Base-by-base conservation (phyloP, 37 sponge, comb jelly and placozoan genomes). In the Haliclona indistincta region DNA sequence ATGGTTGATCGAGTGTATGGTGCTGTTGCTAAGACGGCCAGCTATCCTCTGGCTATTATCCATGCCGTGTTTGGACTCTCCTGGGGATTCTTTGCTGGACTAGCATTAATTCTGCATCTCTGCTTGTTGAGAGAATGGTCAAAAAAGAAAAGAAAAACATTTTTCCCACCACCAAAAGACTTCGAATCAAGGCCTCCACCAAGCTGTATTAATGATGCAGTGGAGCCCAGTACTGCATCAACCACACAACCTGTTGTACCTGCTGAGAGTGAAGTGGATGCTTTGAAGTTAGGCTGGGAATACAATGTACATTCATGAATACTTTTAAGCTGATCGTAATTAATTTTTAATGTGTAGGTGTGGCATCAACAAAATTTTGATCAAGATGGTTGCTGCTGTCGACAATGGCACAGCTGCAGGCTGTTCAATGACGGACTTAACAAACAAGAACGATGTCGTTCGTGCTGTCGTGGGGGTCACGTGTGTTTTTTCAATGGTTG, bases 401-500 rank as follows among this genome's bases (percentile, higher is more conserved):
- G 17, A 17, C 17, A 49, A 19, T 17, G 15, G 17, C 52, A 49
- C 52, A 19, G 52, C 52, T 19, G 52, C 52, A 49, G 17, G 52
- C 52, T 49, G 17, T 49, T n/a, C n/a, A n/a, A n/a, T n/a, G n/a
- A n/a, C n/a, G n/a, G n/a, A n/a, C n/a, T n/a, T n/a, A n/a, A n/a
- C n/a, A n/a, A n/a, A n/a, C n/a, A n/a, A n/a, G n/a, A n/a, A n/a
- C n/a, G n/a, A n/a, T n/a, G n/a, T n/a, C n/a, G n/a, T n/a, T n/a
- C 75, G 60, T 41, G 47, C 25, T 1, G 54, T 75, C 29, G 71
- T 65, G 8, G 74, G 74, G 3, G 28, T 65, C 33, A 67, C 54
- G 13, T 79, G 86, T 42, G 19, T 53, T 42, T 43, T 78, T 11
- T 79, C 86, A 25, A 33, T 64, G 23, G 20, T 85, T 22, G 86